Base-by-base conservation (phyloP, 2,888 invertebrate species). In the Bombylius major region DNA sequence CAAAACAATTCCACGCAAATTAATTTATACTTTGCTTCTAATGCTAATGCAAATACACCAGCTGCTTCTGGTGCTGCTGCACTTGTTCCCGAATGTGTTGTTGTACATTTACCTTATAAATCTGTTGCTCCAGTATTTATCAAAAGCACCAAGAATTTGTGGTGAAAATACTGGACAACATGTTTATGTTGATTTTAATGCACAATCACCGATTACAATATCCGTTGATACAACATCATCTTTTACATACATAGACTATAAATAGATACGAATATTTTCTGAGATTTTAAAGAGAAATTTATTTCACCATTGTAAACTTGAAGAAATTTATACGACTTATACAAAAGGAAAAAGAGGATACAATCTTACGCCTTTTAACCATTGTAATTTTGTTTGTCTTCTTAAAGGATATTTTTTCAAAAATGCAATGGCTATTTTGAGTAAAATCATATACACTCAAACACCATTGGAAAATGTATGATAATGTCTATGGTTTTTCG, bases 21-120 rank as follows among this genome's bases (percentile, higher is more conserved):
- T 6, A 49, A n/a, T 51, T 79, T 86, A 85, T 78, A 97, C 96
- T 97, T 97, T 55, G 98, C 98, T 77, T 99, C 98, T 55, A 99
- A 77, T 5, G 98, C 98, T 55, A 99, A 77, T 4, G 99, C 99
- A 73, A 96, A 98, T 12, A 98, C 96, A 8, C 97, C 97, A 11
- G 98, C 99, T 7, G 99, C 99, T 76, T 99, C 98, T 0, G 99
- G 99, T 9, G 99, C 99, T 0, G 99, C 99, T 1, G 99, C 99
- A 5, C 97, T 98, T 1, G 99, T 99, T 48, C 99, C 99, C 1
- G 97, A 97, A 76, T 99, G 99, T 2, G 95, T 96, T 39, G 96
- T 96, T 4, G 99, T 99, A 70, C 98, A 99, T 75, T 97, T 93
- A 7, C 98, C 98, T 73, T 99, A 99, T 62, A 99, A 77, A 76